Conservation (phyloP, 2,888 invertebrate genomes). For the Aricia artaxerxes region DNA sequence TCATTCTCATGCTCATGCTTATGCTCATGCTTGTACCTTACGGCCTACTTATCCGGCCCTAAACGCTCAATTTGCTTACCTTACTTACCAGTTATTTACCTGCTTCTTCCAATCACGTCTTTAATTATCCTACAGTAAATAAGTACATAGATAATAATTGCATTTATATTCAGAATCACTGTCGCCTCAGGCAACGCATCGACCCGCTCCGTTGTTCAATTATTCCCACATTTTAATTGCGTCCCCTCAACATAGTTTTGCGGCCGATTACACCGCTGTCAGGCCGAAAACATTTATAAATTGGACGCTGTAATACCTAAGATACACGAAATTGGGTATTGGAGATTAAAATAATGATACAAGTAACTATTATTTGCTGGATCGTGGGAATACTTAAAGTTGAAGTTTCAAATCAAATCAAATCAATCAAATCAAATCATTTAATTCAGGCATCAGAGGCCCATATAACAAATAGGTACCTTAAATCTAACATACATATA, state of each 20-base stretch:
- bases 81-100: too few relatives aligned
- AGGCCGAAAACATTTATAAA: conserved; percentile 2
- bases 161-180: conserved; percentile 10
- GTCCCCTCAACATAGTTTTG: background rate
- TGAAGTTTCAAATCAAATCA: too few relatives aligned
- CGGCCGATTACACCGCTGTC: background rate
- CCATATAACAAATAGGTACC: too few relatives aligned
- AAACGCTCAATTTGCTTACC: too few relatives aligned
- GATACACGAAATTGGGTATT: background rate
- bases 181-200: background rate
- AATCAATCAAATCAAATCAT: too few relatives aligned
- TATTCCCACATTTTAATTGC: conserved; percentile 22
- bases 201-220: background rate
- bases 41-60: too few relatives aligned
- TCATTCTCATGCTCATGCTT: too few relatives aligned
- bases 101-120: too few relatives aligned
- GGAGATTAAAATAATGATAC: background rate
- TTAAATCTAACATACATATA: too few relatives aligned
- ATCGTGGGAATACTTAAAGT: background rate
- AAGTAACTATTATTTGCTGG: background rate
- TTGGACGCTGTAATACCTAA: conserved; percentile 5
- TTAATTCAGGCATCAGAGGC: too few relatives aligned
- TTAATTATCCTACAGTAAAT: background rate
- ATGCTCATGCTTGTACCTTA: too few relatives aligned
- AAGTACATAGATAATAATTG: background rate